These are phyloP conservation scores for Talpa occidentalis DNA, from an alignment of 2,113 vertebrate genomes.

Conservation along the genomic window DNA sequence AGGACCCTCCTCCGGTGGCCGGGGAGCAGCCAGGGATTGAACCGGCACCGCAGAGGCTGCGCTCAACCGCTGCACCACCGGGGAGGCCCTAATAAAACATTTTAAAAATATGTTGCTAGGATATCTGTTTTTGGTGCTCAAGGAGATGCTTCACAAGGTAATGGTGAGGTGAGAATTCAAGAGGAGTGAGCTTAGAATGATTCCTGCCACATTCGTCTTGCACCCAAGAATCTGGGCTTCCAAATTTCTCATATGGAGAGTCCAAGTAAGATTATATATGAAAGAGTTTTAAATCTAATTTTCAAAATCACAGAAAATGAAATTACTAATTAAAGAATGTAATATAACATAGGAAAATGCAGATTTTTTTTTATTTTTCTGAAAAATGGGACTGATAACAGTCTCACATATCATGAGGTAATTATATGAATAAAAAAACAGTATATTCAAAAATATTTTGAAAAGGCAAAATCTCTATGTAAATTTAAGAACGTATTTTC, in stretches of 20 bases:
- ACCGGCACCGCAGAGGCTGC: no score
- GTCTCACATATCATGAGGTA: not conserved
- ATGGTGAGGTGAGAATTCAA: no score
- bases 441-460: not conserved
- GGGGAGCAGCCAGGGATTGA: no score
- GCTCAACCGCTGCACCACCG: no score
- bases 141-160: not conserved
- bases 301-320: not conserved
- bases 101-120: not conserved
- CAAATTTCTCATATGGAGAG: not conserved
- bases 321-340: not conserved
- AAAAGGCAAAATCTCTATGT: not conserved
- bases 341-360: not conserved
- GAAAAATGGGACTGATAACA: not conserved
- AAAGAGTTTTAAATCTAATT: not conserved
- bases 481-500: not conserved
- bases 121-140: not conserved
- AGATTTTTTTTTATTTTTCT: not conserved
- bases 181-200: accelerated
- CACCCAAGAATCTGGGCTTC: not conserved
- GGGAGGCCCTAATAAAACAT: not conserved
- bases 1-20: no score
- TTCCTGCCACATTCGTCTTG: accelerated
- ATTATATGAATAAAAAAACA: constrained; percentile 14
- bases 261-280: not conserved